Percentiles rank a stretch among this genome's conserved stretches.
phyloP scores from a whole-genome alignment of 2,113 vertebrate species.

The human region GRCh38 chr6:43834001-43834500 shows the following conservation, averaged over 20 bases:
- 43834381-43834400: no score
- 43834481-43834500: no score
- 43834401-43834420: no score
- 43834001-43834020: constrained; percentile 60
- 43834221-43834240: neutral
- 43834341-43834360: neutral
- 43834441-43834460: no score
- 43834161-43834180: neutral
- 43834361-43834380: no score
- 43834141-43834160: neutral
- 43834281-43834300: neutral
- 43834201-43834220: neutral
- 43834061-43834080: neutral
- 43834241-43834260: neutral
- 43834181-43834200: neutral
- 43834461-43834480: no score
- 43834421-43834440: no score
- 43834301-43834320: neutral
- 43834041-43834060: neutral
- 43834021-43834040: constrained; percentile 62
- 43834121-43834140: constrained; percentile 30
- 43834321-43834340: neutral
- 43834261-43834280: neutral
- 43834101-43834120: neutral
- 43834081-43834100: neutral